phyloP scores from a whole-genome alignment of 2,113 vertebrate genomes.

The Brachirus orientalis region DNA sequence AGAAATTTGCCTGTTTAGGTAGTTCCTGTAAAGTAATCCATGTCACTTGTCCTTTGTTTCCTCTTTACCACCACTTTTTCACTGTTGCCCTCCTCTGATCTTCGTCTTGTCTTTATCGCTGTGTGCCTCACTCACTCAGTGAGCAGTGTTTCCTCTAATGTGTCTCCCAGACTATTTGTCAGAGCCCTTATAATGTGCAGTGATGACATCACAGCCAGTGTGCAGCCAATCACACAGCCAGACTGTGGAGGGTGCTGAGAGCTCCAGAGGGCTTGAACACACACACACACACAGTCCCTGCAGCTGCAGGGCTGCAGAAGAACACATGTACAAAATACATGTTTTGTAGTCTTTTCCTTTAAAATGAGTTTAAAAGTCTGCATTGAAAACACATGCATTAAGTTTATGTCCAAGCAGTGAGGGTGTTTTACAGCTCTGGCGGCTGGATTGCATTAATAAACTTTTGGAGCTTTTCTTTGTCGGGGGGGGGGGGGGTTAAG shows the following conservation, averaged over 20 bases:
- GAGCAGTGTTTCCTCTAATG: constrained; percentile 74
- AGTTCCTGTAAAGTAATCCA: constrained; percentile 44
- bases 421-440: constrained; percentile 1
- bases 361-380: neutral
- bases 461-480: neutral
- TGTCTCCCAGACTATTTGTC: constrained; percentile 81
- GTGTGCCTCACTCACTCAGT: constrained; percentile 53
- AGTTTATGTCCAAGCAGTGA: neutral
- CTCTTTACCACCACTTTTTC: constrained; percentile 2
- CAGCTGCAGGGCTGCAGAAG: constrained; percentile 44
- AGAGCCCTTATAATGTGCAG: constrained; percentile 81
- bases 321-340: constrained; percentile 12
- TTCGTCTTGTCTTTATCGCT: constrained; percentile 37
- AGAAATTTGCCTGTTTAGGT: constrained; percentile 41
- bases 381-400: neutral
- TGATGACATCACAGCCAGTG: constrained; percentile 79
- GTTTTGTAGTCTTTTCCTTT: neutral
- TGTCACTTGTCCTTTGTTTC: constrained; percentile 45
- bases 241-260: constrained; percentile 58
- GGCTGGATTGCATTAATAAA: constrained; percentile 24
- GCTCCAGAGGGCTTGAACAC: constrained; percentile 75
- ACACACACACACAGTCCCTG: constrained; percentile 66
- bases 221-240: constrained; percentile 77
- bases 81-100: neutral
- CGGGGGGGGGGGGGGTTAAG: too few species aligned